Percentiles rank a stretch among this genome's conserved stretches.
These are phyloP conservation scores for Ciconia stormi DNA, from an alignment of 2,113 vertebrate genomes.

Conservation along the genomic window DNA sequence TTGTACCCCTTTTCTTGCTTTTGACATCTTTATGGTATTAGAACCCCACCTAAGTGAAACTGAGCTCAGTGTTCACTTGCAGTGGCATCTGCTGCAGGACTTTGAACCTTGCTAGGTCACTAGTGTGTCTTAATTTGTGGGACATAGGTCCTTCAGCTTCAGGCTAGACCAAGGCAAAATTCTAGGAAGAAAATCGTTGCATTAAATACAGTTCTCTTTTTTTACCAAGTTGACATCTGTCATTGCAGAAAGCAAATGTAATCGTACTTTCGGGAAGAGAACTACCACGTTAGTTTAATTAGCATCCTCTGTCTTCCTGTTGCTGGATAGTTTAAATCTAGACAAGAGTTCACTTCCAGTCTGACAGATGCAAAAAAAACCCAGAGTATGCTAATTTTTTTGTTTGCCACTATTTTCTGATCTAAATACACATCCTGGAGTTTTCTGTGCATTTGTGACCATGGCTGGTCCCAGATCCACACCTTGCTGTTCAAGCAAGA, in stretches of 20 bases:
- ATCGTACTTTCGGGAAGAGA: not conserved
- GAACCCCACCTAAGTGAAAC: not conserved
- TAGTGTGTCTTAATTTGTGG: not conserved
- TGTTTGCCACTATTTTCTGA: not conserved
- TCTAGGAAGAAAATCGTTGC: not conserved
- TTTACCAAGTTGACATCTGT: not conserved
- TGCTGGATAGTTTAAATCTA: not conserved
- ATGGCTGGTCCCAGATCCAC: not conserved
- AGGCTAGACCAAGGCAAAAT: not conserved
- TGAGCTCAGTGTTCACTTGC: not conserved
- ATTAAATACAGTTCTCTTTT: not conserved
- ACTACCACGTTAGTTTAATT: not conserved
- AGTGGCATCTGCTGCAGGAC: not conserved
- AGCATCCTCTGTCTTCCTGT: not conserved
- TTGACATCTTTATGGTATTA: not conserved
- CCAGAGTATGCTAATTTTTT: not conserved
- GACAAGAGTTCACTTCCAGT: not conserved
- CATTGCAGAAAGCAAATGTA: not conserved
- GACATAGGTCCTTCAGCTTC: not conserved
- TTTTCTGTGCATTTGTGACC: not conserved
- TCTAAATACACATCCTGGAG: not conserved
- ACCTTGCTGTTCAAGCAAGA: not conserved
- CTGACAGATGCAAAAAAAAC: not conserved
- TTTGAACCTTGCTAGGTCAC: not conserved
- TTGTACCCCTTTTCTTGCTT: not conserved